Evolutionary conservation across 2,113 vertebrate genomes (phyloP).

Genomic region (Coryphaenoides rupestris): DNA sequence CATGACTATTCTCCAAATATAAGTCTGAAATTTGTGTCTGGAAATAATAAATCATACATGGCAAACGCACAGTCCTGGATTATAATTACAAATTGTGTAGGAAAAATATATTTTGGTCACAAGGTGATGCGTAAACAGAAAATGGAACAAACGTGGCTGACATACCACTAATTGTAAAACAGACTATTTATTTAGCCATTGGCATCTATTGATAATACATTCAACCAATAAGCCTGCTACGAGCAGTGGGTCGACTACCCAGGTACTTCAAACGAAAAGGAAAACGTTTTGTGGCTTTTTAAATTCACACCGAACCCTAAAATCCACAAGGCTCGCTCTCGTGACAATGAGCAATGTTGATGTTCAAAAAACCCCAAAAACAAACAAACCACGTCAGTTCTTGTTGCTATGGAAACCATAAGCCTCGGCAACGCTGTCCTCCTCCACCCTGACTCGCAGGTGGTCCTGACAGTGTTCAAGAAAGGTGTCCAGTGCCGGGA

Average conservation of each 20-base stretch:
- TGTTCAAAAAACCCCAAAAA: background rate
- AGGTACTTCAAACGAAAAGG: conserved; percentile 16
- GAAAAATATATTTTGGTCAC: background rate
- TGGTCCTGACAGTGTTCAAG: conserved; percentile 73
- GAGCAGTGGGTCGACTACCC: conserved; percentile 2
- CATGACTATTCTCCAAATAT: background rate
- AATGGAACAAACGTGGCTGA: background rate
- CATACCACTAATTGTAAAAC: background rate
- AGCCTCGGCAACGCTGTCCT: conserved; percentile 39
- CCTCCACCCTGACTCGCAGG: conserved; percentile 49
- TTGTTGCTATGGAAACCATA: conserved; percentile 19
- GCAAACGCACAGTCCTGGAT: background rate
- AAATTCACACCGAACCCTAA: conserved; percentile 1
- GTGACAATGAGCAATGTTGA: conserved; percentile 3
- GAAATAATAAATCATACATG: background rate
- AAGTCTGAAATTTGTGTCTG: background rate
- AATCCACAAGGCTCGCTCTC: conserved; percentile 16
- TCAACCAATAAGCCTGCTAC: background rate
- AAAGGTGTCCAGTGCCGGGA: conserved; percentile 60
- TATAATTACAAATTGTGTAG: background rate
- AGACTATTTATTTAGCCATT: background rate
- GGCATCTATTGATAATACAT: background rate
- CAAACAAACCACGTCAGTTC: too few relatives aligned
- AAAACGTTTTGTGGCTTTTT: too few relatives aligned
- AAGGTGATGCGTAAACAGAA: too few relatives aligned